Conservation (phyloP, 1,140 invertebrate genomes). For the Aethina tumida region DNA sequence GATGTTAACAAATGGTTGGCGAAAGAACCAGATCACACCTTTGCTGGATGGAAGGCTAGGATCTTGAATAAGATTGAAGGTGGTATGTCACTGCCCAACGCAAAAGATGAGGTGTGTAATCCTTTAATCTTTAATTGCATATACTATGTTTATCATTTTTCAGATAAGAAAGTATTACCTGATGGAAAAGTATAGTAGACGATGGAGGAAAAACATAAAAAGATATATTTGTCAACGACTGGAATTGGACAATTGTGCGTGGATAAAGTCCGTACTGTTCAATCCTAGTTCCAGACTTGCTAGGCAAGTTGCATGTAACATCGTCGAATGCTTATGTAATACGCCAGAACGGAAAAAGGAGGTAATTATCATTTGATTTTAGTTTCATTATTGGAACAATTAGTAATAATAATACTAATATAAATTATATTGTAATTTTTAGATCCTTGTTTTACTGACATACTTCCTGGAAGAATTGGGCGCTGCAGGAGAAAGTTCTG, state of each 20-base stretch:
- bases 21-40: constrained; percentile 62
- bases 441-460: constrained; percentile 78
- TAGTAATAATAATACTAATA: no score
- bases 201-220: constrained; percentile 41
- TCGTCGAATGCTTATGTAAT: constrained; percentile 75
- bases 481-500: constrained; percentile 76
- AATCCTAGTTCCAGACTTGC: constrained; percentile 83
- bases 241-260: constrained; percentile 55
- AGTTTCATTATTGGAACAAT: constrained; percentile 1
- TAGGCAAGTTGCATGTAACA: constrained; percentile 78
- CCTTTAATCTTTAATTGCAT: neutral
- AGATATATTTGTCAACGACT: constrained; percentile 33
- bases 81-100: neutral
- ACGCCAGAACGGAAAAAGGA: constrained; percentile 60
- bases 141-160: constrained; percentile 24
- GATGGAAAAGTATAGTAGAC: constrained; percentile 65
- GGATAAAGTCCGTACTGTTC: constrained; percentile 84
- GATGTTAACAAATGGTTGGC: constrained; percentile 67
- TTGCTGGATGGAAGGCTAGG: constrained; percentile 51
- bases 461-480: constrained; percentile 79
- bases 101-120: constrained; percentile 27
- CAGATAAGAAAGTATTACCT: constrained; percentile 43
- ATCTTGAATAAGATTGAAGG: constrained; percentile 16
- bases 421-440: constrained; percentile 15
- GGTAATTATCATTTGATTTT: constrained; percentile 25